Evolutionary conservation across 1,140 invertebrate species (phyloP), one percentile per base, ranked within the genome.

Genomic region (Ctenoplectra terminalis): DNA sequence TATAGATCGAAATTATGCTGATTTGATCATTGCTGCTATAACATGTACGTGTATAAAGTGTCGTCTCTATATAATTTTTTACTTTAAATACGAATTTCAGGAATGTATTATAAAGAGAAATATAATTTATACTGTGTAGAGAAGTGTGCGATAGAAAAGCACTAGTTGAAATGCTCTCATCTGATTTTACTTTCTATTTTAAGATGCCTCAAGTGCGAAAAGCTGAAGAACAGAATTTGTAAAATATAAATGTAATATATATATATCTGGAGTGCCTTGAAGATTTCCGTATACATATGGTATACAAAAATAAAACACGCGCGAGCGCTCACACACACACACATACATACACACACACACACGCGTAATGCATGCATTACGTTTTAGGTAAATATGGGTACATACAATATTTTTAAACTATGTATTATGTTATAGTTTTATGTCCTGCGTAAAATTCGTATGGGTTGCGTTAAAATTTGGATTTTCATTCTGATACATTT

Each of bases 201-300:
- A 69, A 67, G 50, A 84, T 81, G 79, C 79, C 69, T 74, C 52
- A 81, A 74, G 63, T 66, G 78, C 54, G 58, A 87, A 70, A 78
- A 61, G 31, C 69, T 81, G 52, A 37, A 75, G 40, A 83, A 87
- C 85, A 92, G 82, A 91, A 90, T 90, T 93, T 94, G 93, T 94
- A 94, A 93, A 93, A 93, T 93, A 93, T 91, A 90, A 90, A 90
- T 94, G 92, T 93, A 93, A 94, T 93, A 94, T 91, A 87, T 82
- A 81, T 91, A 89, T 84, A 84, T 85, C 87, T 84, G 86, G 87
- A 88, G 88, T 90, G 87, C 87, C 86, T 87, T 87, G 86, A 87
- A 87, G 76, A 86, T 83, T 87, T 87, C 74, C 56, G 85, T 85
- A 86, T 83, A 85, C 60, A 70, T 79, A 73, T 50, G n/a, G n/a